Percentiles rank a stretch among this genome's conserved stretches.
Evolutionary conservation across 1,140 invertebrate genomes (phyloP).

Genomic region (Gryon sp.): DNA sequence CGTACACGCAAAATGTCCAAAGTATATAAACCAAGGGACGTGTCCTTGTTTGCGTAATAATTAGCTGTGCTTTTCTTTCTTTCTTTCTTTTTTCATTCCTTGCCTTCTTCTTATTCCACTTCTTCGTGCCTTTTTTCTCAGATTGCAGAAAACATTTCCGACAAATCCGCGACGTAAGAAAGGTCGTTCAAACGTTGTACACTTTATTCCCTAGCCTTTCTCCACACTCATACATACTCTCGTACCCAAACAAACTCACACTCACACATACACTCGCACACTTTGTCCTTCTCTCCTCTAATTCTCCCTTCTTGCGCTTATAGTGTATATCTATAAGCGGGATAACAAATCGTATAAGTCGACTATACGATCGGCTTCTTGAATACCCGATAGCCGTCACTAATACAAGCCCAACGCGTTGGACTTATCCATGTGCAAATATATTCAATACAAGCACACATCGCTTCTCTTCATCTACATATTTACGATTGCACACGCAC

Average conservation of each 20-base stretch:
- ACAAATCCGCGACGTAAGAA: slow-evolving; percentile 44
- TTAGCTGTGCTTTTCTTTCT: not conserved
- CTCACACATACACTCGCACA: slow-evolving; percentile 9
- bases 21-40: no score
- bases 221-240: slow-evolving; percentile 12
- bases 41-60: slow-evolving; percentile 9
- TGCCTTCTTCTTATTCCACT: no score
- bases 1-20: slow-evolving; percentile 18
- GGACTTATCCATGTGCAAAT: not conserved
- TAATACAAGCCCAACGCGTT: not conserved
- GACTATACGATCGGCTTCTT: slow-evolving; percentile 52
- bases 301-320: slow-evolving; percentile 15
- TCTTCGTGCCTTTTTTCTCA: slow-evolving; percentile 19
- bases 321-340: slow-evolving; percentile 49
- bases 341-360: slow-evolving; percentile 61
- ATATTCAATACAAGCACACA: not conserved
- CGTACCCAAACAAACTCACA: slow-evolving; percentile 5
- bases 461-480: no score
- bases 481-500: not conserved
- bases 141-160: slow-evolving; percentile 1
- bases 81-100: no score
- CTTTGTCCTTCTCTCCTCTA: slow-evolving; percentile 42
- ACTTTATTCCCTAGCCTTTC: slow-evolving; percentile 38
- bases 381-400: slow-evolving; percentile 45
- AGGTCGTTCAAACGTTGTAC: slow-evolving; percentile 25